Base-by-base conservation (phyloP, 1,140 invertebrate genomes). In the Portunus trituberculatus region DNA sequence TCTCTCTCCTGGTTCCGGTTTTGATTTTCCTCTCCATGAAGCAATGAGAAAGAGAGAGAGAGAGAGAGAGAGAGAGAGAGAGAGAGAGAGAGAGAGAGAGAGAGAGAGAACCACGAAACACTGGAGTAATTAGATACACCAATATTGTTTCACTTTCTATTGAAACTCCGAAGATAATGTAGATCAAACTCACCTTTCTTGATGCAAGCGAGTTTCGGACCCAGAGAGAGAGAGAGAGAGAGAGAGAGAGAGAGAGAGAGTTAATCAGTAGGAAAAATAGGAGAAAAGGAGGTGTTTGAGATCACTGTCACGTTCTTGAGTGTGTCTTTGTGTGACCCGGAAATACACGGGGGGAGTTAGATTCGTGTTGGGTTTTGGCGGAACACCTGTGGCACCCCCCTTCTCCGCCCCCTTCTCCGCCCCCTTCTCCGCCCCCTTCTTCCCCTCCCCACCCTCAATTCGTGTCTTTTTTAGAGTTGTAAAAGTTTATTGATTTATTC, bases 221-320 rank as follows among this genome's bases (percentile, higher is more conserved):
- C 52, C 52, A 91, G 89, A 91, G 89, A 46, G 39, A 91, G 89
- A 39, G 39, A 46, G 39, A 28, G 32, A 87, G 84, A 59, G 84
- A 87, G 29, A 29, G 16, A 32, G 28, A 14, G 84, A 31, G 28
- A 25, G 28, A n/a, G 28, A 39, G 29, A n/a, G 84, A 10, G 28
- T 31, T 25, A 4, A 39, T n/a, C 4, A 87, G 28, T 14, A 0
- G 39, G 39, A 20, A 87, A 87, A 87, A 87, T 16, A 87, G 84
- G 3, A 87, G 39, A 29, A n/a, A 1, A 29, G 28, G n/a, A 29
- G 14, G 4, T 25, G 16, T 87, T 87, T 16, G 8, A 59, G 52
- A 10, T 59, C 52, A 59, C 1, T 59, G 52, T 10, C 20, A 59
- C 3, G 52, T 59, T 10, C 3, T 0, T 10, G 2, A 12, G 20